phyloP scores from a whole-genome alignment of 2,888 invertebrate species.

The Drosophila mayaguana region DNA sequence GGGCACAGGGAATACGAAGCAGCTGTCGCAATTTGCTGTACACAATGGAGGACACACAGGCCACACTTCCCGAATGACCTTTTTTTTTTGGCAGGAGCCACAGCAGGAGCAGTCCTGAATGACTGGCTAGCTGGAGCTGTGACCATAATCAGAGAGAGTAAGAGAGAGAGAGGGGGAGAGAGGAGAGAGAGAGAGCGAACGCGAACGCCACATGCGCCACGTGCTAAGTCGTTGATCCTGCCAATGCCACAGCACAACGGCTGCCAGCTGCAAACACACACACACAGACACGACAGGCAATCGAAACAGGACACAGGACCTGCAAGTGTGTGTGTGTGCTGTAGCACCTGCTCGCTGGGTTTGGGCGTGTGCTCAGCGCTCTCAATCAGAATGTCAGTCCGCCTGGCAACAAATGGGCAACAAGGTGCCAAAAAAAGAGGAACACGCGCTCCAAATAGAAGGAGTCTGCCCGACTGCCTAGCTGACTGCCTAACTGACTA shows the following conservation, averaged over 20 bases:
- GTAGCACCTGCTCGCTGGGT: constrained; percentile 53
- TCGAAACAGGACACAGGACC: constrained; percentile 38
- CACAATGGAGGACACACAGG: constrained; percentile 49
- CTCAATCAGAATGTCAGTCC: constrained; percentile 75
- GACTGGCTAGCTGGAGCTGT: constrained; percentile 32
- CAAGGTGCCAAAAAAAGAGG: constrained; percentile 49
- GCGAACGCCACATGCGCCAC: constrained; percentile 74
- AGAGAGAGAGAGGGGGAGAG: background rate
- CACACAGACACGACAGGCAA: constrained; percentile 1
- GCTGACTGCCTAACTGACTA: background rate
- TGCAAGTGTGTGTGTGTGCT: constrained; percentile 6
- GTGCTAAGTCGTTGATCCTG: constrained; percentile 80
- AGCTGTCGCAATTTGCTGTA: constrained; percentile 56
- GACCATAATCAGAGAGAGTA: no score
- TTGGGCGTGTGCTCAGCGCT: constrained; percentile 46
- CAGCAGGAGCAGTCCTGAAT: constrained; percentile 29
- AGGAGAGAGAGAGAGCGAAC: background rate
- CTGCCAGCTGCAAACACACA: constrained; percentile 51
- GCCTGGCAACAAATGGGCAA: constrained; percentile 63
- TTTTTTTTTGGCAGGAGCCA: constrained; percentile 77
- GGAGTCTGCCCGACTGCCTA: background rate
- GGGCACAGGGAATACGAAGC: constrained; percentile 36
- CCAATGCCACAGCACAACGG: constrained; percentile 54
- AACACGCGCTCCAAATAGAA: background rate
- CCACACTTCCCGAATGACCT: constrained; percentile 79